These are phyloP conservation scores for Melanaphis sacchari DNA, from an alignment of 1,140 invertebrate genomes.

Conservation along the genomic window DNA sequence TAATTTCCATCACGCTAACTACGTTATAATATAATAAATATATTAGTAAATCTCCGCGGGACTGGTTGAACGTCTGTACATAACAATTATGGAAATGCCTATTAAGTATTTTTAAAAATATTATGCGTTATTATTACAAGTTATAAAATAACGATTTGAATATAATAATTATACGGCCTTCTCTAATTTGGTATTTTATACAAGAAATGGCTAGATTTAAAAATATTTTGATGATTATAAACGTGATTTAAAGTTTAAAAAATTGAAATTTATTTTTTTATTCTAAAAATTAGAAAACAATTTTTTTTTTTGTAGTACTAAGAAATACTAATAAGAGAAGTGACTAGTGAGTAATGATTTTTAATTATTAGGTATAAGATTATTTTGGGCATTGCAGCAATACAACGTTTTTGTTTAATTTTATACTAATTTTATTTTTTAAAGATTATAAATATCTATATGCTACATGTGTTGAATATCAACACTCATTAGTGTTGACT, in stretches of 20 bases:
- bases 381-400: neutral
- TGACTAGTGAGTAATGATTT: neutral
- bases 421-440: too few relatives aligned
- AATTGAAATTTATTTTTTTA: too few relatives aligned
- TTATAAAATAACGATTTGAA: too few relatives aligned
- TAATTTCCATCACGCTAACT: neutral
- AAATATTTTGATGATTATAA: neutral
- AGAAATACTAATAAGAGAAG: neutral
- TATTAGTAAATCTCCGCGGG: neutral
- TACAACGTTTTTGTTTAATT: neutral
- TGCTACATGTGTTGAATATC: too few relatives aligned
- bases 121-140: neutral
- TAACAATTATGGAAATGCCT: neutral
- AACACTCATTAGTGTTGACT: neutral
- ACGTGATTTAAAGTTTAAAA: neutral
- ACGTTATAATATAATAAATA: neutral
- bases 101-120: neutral
- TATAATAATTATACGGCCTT: neutral
- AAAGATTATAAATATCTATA: neutral
- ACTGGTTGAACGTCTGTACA: neutral
- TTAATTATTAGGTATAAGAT: neutral
- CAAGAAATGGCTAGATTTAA: neutral
- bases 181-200: neutral
- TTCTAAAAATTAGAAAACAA: too few relatives aligned
- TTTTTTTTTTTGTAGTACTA: too few relatives aligned